These are phyloP conservation scores for Labia minor DNA, from an alignment of 2,888 invertebrate species.

Conservation along the genomic window DNA sequence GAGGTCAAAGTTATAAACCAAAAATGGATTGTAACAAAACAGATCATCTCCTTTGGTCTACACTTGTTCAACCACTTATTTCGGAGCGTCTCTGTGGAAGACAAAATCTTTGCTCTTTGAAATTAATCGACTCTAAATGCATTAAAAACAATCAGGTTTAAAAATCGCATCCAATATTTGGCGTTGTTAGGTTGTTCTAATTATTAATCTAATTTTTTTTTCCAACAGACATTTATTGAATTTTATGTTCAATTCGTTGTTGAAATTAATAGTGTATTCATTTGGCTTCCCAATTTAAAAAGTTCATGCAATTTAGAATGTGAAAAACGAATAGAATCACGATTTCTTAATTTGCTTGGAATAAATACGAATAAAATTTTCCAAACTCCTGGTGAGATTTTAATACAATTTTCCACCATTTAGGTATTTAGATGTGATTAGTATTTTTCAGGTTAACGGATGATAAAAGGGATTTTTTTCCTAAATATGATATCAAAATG, in stretches of 20 bases:
- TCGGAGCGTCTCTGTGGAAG: slow-evolving; percentile 15
- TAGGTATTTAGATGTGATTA: slow-evolving; percentile 13
- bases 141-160: slow-evolving; percentile 8
- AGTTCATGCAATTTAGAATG: background rate
- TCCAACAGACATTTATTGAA: background rate
- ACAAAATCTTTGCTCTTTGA: slow-evolving; percentile 5
- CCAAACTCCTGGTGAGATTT: slow-evolving; percentile 15
- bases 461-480: slow-evolving; percentile 8
- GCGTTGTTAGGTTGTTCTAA: too few relatives aligned
- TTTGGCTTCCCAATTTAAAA: background rate
- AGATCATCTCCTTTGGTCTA: slow-evolving; percentile 16
- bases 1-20: background rate
- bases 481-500: background rate
- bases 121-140: slow-evolving; percentile 14
- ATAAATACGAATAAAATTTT: background rate
- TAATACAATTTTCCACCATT: background rate
- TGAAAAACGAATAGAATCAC: background rate
- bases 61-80: slow-evolving; percentile 14
- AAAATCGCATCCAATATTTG: background rate
- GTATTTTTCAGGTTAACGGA: slow-evolving; percentile 20
- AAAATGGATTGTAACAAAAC: slow-evolving; percentile 2
- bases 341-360: background rate
- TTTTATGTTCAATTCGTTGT: slow-evolving; percentile 15
- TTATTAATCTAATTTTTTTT: background rate
- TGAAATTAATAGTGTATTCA: slow-evolving; percentile 4